Base-by-base conservation (phyloP, 2,797 vertebrate genomes). In the Enteromius treurensis region DNA sequence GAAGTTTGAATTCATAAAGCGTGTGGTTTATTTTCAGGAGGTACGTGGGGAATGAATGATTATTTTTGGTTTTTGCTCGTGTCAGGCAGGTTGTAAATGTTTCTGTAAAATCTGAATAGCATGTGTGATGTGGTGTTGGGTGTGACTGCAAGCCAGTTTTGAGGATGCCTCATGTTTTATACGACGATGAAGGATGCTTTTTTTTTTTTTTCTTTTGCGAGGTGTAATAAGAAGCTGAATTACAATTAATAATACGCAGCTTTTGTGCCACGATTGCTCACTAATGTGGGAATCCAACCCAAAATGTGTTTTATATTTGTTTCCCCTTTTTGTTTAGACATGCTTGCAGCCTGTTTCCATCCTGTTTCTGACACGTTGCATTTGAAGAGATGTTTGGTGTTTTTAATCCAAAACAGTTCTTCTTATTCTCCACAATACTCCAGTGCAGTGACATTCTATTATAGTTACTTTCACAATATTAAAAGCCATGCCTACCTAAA, bases 131-230 rank as follows among this genome's bases (percentile, higher is more conserved):
- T 70, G 64, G n/a, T 47, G 45, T 47, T 26, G 37, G 51, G 49
- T 58, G 51, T 70, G 81, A 69, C 69, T 65, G 21, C 65, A 80
- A 58, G 69, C 69, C 53, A 47, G 69, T 29, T 74, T 76, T 65
- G 34, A 53, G 47, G 6, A 55, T 10, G 67, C 19, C 23, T 81
- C 53, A 13, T 62, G 29, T 74, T 82, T 75, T 82, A 32, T 58
- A 83, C 45, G 26, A 77, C 11, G 14, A 67, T 70, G 14, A 71
- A 75, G 58, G 53, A 60, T 32, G 80, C 15, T 5, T 32, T 65
- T 64, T 5, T 26, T 26, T 32, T 64, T 64, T 65, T 37, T 17
- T 15, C 5, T 17, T 42, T 77, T n/a, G 29, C 62, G 34, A 55
- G 14, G 58, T 65, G 32, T 75, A 70, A 70, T 71, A 70, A 47